Percentiles rank a stretch among this genome's conserved stretches.
phyloP scores from a whole-genome alignment of 2,113 vertebrate genomes.

The Solea senegalensis region DNA sequence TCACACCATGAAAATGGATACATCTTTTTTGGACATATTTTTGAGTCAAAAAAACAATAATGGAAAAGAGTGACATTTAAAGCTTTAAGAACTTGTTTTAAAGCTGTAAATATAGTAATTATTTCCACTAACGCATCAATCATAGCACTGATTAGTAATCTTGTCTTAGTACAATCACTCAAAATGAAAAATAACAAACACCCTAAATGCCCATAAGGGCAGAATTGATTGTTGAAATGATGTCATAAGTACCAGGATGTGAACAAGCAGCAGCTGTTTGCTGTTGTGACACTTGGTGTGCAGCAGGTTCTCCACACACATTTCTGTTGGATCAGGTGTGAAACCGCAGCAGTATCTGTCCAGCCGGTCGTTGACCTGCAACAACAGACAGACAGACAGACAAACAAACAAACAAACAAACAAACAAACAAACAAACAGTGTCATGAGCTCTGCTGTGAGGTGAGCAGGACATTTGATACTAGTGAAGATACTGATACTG shows the following conservation, averaged over 20 bases:
- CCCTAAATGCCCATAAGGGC: background rate
- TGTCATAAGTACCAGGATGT: constrained; percentile 87
- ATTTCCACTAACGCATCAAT: background rate
- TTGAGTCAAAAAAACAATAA: too few relatives aligned
- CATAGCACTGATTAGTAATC: constrained; percentile 9
- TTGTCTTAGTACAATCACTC: background rate
- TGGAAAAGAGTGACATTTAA: too few relatives aligned
- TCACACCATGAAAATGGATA: too few relatives aligned
- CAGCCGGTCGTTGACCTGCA: constrained; percentile 91
- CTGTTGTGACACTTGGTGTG: constrained; percentile 86
- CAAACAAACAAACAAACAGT: background rate
- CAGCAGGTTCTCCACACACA: constrained; percentile 90
- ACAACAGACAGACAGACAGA: constrained; percentile 3
- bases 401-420: background rate
- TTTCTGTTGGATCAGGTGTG: constrained; percentile 84
- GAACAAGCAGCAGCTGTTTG: constrained; percentile 86
- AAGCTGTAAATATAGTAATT: too few relatives aligned
- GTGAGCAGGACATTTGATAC: too few relatives aligned
- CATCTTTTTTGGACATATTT: too few relatives aligned
- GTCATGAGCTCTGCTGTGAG: background rate
- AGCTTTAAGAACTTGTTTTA: too few relatives aligned
- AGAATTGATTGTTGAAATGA: background rate
- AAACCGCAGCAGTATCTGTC: constrained; percentile 96
- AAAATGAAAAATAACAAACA: background rate
- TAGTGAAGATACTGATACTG: too few relatives aligned